Evolutionary conservation across 1,140 invertebrate genomes (phyloP), one percentile per base, ranked within the genome.

Genomic region (Drosophila ficusphila): DNA sequence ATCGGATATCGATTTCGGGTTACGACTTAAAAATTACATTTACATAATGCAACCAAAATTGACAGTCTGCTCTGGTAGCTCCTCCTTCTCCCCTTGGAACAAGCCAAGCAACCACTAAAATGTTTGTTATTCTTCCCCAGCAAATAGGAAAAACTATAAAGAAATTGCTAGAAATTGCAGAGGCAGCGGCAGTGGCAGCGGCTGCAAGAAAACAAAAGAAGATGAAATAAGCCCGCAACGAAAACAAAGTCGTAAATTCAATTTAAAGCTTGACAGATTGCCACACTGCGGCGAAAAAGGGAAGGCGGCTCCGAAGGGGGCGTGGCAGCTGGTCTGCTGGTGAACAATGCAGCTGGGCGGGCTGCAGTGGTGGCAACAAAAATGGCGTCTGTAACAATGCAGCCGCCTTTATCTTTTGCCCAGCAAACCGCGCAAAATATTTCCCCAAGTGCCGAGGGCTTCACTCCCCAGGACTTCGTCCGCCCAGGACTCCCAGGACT

Each of bases 251-350:
- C 85, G 85, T 89, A 89, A 89, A 89, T 89, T 89, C 79, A 89
- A 89, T 89, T 89, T 89, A 89, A 89, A 89, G 85, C 85, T 85
- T 89, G 85, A 89, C 85, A 89, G 85, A 89, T 89, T 89, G 85
- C 85, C 72, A 89, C 58, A 76, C 39, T 67, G 82, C 68, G 68
- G 77, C 64, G 51, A 34, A 60, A 39, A 33, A 11, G 39, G 14
- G 16, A n/a, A n/a, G 47, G 23, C 4, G 51, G 34, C 9, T 9
- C 3, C 18, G 18, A 7, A 42, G 48, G 38, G 51, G 53, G 68
- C 51, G 75, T 21, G 29, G 62, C 29, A 19, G 27, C 38, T 54
- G 67, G 23, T 16, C 7, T 8, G n/a, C n/a, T n/a, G n/a, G n/a
- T n/a, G 23, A 8, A 19, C 69, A 52, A 44, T 61, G 73, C 73